Base-by-base conservation (phyloP, 2,113 vertebrate species). In the Romanogobio albipinnatus region DNA sequence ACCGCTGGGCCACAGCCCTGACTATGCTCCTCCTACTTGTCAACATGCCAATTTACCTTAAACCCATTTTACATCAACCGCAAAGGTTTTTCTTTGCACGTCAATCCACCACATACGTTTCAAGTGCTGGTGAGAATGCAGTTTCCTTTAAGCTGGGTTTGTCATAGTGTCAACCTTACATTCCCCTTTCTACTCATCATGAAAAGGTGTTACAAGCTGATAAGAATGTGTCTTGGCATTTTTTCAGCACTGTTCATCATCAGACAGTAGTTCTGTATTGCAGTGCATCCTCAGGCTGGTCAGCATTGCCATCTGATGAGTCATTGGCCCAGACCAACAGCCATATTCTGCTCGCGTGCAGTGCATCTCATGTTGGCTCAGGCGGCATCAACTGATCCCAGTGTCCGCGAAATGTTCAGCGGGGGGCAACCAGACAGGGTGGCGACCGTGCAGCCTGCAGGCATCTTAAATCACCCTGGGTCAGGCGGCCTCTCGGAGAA, bases 381-480 rank as follows among this genome's bases (percentile, higher is more conserved):
- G 61, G 80, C 26, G 47, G 80, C 62, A 82, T 82, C 81, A 71
- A 71, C 66, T 82, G 66, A 43, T 62, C 62, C 49, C 76, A 47
- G 53, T 71, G 36, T 78, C 47, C 33, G 0, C n/a, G 22, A 24
- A 47, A 47, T 47, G 17, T 66, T 29, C 45, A 66, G 73, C 59
- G 22, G 82, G 53, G 71, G 36, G 71, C 43, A 39, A 71, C 9
- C 64, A 73, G 81, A 82, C 81, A 82, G 66, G 81, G 64, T 58
- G 81, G 81, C 49, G 81, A 58, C 81, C 81, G 2, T 14, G 29
- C 64, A 56, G 81, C 81, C 81, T 82, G 29, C 29, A 71, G 81
- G 81, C 81, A 71, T 82, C 66, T 56, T 82, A 82, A 82, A 82
- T 82, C 81, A 82, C 66, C 66, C 64, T 58, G 81, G 64, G 64